A percentile compares a stretch with the other conserved stretches of the same genome.
Conservation (phyloP, 2,888 invertebrate genomes). For the Diplolepis rosae region DNA sequence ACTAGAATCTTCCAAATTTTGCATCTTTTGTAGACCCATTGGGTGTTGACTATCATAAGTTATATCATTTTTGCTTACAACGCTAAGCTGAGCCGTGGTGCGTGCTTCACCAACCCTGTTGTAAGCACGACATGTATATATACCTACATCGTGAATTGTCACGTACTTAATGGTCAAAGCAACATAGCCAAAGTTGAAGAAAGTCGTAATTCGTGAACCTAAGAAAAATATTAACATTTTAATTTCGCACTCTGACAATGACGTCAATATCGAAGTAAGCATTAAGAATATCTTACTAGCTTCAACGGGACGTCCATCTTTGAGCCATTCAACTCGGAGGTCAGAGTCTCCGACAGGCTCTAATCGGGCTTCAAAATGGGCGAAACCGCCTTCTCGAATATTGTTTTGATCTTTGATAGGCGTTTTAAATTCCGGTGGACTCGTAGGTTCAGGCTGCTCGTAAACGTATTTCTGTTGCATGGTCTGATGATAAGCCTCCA, state of each 20-base stretch:
- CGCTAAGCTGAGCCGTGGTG: conserved; percentile 87
- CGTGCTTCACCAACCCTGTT: conserved; percentile 91
- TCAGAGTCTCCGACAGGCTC: conserved; percentile 95
- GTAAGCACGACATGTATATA: conserved; percentile 91
- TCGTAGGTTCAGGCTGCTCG: conserved; percentile 86
- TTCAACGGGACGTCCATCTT: conserved; percentile 92
- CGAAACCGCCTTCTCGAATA: conserved; percentile 93
- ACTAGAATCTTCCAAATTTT: conserved; percentile 89
- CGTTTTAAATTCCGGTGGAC: conserved; percentile 90
- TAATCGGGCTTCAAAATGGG: conserved; percentile 95
- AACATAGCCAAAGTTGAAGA: conserved; percentile 96
- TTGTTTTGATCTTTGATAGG: conserved; percentile 91
- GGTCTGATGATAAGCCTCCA: conserved; percentile 91
- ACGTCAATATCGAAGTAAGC: conserved; percentile 3
- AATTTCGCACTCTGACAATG: not conserved
- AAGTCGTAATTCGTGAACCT: conserved; percentile 91
- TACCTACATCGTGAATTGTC: conserved; percentile 91
- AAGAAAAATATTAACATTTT: conserved; percentile 33
- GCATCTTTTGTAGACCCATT: conserved; percentile 92
- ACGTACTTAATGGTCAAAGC: conserved; percentile 94
- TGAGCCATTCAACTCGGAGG: conserved; percentile 93
- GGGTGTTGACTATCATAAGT: conserved; percentile 94
- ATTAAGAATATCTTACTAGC: conserved; percentile 79
- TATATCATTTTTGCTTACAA: conserved; percentile 89
- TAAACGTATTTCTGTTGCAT: conserved; percentile 87